Evolutionary conservation across 1,140 invertebrate species (phyloP).

Genomic region (Cydia fagiglandana): DNA sequence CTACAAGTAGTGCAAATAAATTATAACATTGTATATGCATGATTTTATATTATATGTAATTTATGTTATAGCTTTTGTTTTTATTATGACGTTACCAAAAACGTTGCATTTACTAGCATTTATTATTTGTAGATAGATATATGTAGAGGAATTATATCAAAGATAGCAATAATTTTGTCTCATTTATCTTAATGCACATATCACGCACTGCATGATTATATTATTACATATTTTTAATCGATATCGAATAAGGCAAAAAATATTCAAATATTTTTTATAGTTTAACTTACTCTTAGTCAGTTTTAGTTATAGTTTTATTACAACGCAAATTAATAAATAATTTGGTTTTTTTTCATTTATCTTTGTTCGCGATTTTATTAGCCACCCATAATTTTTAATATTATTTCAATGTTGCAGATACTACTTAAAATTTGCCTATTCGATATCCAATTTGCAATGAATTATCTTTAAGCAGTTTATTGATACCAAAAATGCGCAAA

Average conservation of each 20-base stretch:
- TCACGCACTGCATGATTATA: conserved; percentile 26
- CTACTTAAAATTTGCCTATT: background rate
- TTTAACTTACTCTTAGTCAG: too few species aligned
- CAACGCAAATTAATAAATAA: too few species aligned
- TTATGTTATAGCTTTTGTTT: conserved; percentile 1
- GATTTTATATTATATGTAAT: background rate
- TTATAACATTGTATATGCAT: background rate
- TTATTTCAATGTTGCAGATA: background rate
- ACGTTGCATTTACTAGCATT: conserved; percentile 25
- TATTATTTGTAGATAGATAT: conserved; percentile 24
- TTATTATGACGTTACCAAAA: conserved; percentile 20
- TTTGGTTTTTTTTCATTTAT: too few species aligned
- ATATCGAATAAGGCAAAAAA: conserved; percentile 16
- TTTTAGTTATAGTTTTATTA: background rate
- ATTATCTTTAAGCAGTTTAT: conserved; percentile 5
- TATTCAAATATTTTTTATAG: background rate
- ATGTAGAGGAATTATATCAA: conserved; percentile 1
- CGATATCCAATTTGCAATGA: background rate
- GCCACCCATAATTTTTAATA: background rate
- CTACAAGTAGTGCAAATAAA: background rate
- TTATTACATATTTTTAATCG: conserved; percentile 7
- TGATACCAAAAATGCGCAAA: background rate
- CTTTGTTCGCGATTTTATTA: background rate
- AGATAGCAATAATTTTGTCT: conserved; percentile 19
- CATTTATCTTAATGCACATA: conserved; percentile 25